These are phyloP conservation scores for Cynocephalus volans DNA, from an alignment of 2,113 vertebrate species.

Conservation along the genomic window DNA sequence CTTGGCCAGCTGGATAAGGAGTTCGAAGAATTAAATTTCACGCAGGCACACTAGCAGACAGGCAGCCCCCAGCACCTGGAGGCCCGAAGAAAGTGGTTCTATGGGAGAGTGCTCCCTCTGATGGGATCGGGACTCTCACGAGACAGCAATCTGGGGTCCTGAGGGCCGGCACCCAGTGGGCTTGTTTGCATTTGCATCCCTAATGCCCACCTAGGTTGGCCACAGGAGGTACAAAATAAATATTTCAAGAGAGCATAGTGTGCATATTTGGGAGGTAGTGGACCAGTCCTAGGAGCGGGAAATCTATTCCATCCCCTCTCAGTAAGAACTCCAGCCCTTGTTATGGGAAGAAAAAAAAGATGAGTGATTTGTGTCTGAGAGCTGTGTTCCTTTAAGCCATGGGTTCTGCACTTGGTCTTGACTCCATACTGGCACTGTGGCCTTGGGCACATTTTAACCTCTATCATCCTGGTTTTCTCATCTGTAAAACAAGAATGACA, in stretches of 20 bases:
- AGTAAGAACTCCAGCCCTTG: not conserved
- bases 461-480: not conserved
- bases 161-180: not conserved
- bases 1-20: slow-evolving; percentile 36
- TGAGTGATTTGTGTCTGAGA: not conserved
- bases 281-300: not conserved
- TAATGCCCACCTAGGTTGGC: not conserved
- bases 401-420: not conserved
- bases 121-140: not conserved
- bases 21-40: slow-evolving; percentile 45
- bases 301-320: not conserved
- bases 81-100: not conserved
- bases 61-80: not conserved
- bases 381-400: not conserved
- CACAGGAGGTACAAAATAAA: not conserved
- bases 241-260: not conserved
- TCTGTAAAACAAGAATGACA: not conserved
- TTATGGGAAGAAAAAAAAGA: not conserved
- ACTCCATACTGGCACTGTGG: not conserved
- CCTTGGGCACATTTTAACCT: not conserved
- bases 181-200: not conserved
- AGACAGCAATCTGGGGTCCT: not conserved
- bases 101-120: not conserved
- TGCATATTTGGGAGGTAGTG: not conserved
- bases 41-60: not conserved